A percentile compares a stretch with the other conserved stretches of the same genome.
Evolutionary conservation across 2,797 vertebrate species (phyloP).

Genomic region (Lagocephalus sceleratus): DNA sequence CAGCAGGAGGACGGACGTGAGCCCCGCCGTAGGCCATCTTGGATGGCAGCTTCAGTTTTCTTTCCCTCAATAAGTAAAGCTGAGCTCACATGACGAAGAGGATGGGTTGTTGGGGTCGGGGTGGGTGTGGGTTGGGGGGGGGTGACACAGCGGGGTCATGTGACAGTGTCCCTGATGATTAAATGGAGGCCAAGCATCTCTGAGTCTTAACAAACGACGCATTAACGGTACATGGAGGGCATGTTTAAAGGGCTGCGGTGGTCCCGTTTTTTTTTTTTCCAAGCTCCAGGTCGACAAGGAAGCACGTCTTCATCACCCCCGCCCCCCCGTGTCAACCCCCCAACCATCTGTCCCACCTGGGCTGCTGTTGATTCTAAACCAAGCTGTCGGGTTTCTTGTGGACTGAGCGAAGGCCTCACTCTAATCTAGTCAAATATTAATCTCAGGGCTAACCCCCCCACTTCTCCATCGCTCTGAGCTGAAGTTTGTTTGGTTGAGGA

Average conservation of each 20-base stretch:
- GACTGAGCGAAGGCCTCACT: constrained; percentile 31
- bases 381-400: constrained; percentile 56
- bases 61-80: not conserved
- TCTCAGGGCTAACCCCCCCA: constrained; percentile 6
- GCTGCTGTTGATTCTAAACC: constrained; percentile 62
- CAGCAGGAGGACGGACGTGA: too few relatives aligned
- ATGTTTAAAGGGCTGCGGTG: too few relatives aligned
- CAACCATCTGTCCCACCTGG: constrained; percentile 53
- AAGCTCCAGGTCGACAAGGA: constrained; percentile 19
- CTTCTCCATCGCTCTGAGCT: not conserved
- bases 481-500: too few relatives aligned
- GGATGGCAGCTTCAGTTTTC: not conserved
- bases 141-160: too few relatives aligned
- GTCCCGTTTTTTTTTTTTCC: not conserved
- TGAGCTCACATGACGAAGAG: not conserved
- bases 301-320: constrained; percentile 8
- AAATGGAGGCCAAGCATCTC: not conserved
- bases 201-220: too few relatives aligned
- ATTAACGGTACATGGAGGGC: too few relatives aligned
- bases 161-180: too few relatives aligned
- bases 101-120: too few relatives aligned
- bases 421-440: constrained; percentile 68
- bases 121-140: too few relatives aligned
- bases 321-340: constrained; percentile 50
- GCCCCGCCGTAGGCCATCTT: constrained; percentile 10